Base-by-base conservation (phyloP, 2,888 invertebrate genomes). In the Ariolimax columbianus region DNA sequence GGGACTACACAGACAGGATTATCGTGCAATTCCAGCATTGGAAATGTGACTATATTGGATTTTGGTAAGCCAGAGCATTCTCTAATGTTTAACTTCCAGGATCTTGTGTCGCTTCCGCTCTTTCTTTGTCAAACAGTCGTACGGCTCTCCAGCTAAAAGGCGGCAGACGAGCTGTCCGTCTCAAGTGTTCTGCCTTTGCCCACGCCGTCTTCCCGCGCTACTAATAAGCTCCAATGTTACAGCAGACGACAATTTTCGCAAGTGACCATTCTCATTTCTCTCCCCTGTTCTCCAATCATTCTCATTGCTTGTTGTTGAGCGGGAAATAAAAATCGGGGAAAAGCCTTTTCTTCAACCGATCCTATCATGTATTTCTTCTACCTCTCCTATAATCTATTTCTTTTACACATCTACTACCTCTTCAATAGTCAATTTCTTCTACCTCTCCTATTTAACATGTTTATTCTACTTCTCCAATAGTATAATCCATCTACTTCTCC, bases 391-490 rank as follows among this genome's bases (percentile, higher is more conserved):
- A 26, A 70, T n/a, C 19, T 47, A 7, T 47, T 47, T 47, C 43
- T 81, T 40, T 68, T 36, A 43, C 47, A 47, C 47, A 38, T 30
- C 43, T 66, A 66, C 83, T 83, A 26, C 66, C 83, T 83, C 77
- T 83, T 11, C 47, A 47, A 7, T 47, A 7, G 47, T 47, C 47
- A 11, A 7, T 47, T 11, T 47, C 47, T 47, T 47, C 47, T 38
- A 38, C 66, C 23, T 55, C 36, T 55, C 30, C 36, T 70, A 19
- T 70, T 43, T 38, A 30, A 6, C 59, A 40, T 36, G 51, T 55
- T 47, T 40, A 59, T 30, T 77, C 26, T 66, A 6, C 43, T 43
- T 30, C 36, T 19, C 36, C 11, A 19, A 30, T 81, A 4, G 30
- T 0, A 14, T 26, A 30, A 19, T 81, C 72, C 47, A 43, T 82